These are phyloP conservation scores for Sterna hirundo DNA, from an alignment of 2,113 vertebrate genomes.

Conservation along the genomic window DNA sequence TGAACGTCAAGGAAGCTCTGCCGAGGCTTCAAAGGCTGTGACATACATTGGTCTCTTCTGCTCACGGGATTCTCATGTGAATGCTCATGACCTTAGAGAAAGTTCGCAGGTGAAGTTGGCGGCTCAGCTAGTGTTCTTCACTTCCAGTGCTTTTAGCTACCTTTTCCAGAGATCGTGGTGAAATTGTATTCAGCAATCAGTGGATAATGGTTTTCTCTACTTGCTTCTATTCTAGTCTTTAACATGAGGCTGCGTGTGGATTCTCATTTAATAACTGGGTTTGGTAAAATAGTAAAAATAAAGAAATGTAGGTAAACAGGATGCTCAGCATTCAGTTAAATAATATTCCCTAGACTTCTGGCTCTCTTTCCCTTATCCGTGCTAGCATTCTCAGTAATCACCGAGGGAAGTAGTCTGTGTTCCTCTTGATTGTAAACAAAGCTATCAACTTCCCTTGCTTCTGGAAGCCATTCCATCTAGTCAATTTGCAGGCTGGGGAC, in stretches of 20 bases:
- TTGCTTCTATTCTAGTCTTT: not conserved
- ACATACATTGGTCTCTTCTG: not conserved
- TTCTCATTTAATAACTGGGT: not conserved
- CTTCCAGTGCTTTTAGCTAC: not conserved
- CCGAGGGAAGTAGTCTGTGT: not conserved
- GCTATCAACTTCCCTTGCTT: not conserved
- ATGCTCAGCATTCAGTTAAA: not conserved
- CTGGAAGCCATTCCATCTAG: not conserved
- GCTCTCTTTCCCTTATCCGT: not conserved
- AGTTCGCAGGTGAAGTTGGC: not conserved
- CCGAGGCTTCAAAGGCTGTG: not conserved
- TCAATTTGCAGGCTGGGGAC: not conserved
- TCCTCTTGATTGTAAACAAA: not conserved
- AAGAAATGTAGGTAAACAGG: not conserved
- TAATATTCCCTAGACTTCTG: not conserved
- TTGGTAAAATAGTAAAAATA: not conserved
- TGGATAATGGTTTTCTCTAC: not conserved
- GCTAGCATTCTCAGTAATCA: not conserved
- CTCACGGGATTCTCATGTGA: not conserved
- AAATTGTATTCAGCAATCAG: not conserved
- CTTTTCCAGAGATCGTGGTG: not conserved
- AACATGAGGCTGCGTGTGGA: accelerated
- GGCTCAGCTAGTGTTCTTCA: not conserved
- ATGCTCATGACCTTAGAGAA: not conserved
- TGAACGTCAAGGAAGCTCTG: conserved; percentile 5